Evolutionary conservation across 1,140 invertebrate genomes (phyloP), one percentile per base, ranked within the genome.

Genomic region (Magallana angulata): DNA sequence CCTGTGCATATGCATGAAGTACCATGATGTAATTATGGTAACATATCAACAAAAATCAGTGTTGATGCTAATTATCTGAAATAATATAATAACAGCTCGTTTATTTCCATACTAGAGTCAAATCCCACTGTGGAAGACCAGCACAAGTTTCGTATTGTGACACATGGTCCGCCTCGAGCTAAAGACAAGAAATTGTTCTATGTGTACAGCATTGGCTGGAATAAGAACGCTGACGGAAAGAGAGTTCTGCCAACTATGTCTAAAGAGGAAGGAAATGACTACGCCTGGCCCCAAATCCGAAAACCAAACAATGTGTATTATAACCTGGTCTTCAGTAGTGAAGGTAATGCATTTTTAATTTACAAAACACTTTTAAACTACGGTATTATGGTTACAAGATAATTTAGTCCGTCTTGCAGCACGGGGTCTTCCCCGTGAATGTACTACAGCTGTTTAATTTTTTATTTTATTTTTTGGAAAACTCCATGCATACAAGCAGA

Each of bases 181-280:
- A 90, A 92, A 57, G 89, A 93, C 16, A 93, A 94, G 80, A 92
- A 91, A 62, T 59, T 94, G n/a, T 93, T 91, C 84, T 94, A 93
- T 90, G 93, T 94, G 12, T 93, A 91, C 89, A 92, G 93, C 1
- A 90, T 89, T n/a, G 87, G 89, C 24, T 91, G 89, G 87, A 89
- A 91, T 85, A 76, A 76, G 68, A 91, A 91, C 5, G 80, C 85
- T 81, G 92, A 93, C 90, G 91, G 92, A 1, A 64, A 89, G 36
- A 85, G 81, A 30, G 88, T 89, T 14, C 85, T 89, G 30, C 92
- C 92, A 1, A 90, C 90, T 14, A 64, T 86, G 18, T 91, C 90
- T n/a, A 90, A 89, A 36, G 89, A 90, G 12, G 88, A 91, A 64
- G 91, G 91, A 2, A 87, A 62, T 12, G 92, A 92, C 58, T 93